Percentiles rank a stretch among this genome's conserved stretches.
Evolutionary conservation across 1,140 invertebrate species (phyloP).

Genomic region (Bombus confusus): DNA sequence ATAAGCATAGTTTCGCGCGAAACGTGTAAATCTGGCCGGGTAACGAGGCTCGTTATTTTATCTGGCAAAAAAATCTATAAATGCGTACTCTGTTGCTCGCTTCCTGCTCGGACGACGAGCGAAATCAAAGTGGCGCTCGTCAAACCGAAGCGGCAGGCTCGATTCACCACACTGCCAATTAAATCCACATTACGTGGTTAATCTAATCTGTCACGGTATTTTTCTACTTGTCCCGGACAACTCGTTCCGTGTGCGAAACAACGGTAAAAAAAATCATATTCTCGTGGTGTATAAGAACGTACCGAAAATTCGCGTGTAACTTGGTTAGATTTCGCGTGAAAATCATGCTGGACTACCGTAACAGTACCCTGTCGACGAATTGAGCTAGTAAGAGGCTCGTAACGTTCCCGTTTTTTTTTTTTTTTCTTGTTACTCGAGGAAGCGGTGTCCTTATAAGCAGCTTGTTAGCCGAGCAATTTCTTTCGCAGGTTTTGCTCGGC

Average conservation of each 20-base stretch:
- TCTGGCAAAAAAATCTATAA: conserved; percentile 48
- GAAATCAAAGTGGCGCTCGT: conserved; percentile 30
- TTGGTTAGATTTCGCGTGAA: neutral
- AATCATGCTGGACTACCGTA: neutral
- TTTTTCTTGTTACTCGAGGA: conserved; percentile 15
- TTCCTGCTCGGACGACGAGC: conserved; percentile 26
- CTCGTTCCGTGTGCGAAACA: neutral
- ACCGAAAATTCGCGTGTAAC: neutral
- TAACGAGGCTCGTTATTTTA: conserved; percentile 46
- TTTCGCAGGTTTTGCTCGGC: neutral
- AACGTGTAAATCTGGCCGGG: conserved; percentile 24
- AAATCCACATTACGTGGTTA: conserved; percentile 41
- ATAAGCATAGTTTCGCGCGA: neutral
- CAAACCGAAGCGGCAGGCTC: conserved; percentile 35
- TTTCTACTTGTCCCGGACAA: conserved; percentile 15
- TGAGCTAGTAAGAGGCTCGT: conserved; percentile 15
- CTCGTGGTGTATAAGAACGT: no score
- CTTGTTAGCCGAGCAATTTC: conserved; percentile 56
- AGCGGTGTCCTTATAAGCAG: conserved; percentile 40
- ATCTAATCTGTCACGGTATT: conserved; percentile 51
- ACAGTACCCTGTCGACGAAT: conserved; percentile 10
- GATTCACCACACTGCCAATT: conserved; percentile 48
- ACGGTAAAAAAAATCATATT: neutral
- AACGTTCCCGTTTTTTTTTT: neutral
- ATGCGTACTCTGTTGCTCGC: neutral